A percentile compares a stretch with the other conserved stretches of the same genome.
Conservation (phyloP, 2,113 vertebrate species). For the Entelurus aequoreus region DNA sequence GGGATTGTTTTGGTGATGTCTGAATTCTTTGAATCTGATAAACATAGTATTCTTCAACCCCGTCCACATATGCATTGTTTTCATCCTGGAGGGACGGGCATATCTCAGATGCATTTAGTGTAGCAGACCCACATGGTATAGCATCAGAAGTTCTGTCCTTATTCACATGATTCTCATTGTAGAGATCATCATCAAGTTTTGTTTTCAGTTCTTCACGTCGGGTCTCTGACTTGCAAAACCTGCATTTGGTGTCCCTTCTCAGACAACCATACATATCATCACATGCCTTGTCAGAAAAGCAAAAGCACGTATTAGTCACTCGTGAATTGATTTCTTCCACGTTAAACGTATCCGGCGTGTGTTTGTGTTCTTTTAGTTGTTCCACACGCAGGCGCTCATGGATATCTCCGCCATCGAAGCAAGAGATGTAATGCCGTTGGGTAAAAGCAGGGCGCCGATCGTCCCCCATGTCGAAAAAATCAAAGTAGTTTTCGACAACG, state of each 20-base stretch:
- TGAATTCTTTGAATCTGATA: slow-evolving; percentile 44
- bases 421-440: slow-evolving; percentile 54
- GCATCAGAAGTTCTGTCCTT: slow-evolving; percentile 13
- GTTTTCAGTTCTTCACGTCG: slow-evolving; percentile 16
- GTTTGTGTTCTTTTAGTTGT: slow-evolving; percentile 18
- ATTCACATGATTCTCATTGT: slow-evolving; percentile 12
- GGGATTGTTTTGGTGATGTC: slow-evolving; percentile 18
- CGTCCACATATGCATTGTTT: slow-evolving; percentile 40
- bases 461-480: slow-evolving; percentile 57
- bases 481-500: slow-evolving; percentile 48
- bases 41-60: slow-evolving; percentile 55
- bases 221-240: slow-evolving; percentile 25
- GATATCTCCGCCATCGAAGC: slow-evolving; percentile 64
- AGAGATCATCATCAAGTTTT: neutral
- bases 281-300: slow-evolving; percentile 8
- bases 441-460: slow-evolving; percentile 14
- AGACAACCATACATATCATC: slow-evolving; percentile 20
- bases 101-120: slow-evolving; percentile 1
- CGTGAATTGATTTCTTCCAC: neutral
- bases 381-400: slow-evolving; percentile 41
- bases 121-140: slow-evolving; percentile 4
- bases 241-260: slow-evolving; percentile 7
- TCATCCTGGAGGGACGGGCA: neutral
- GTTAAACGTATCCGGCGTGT: slow-evolving; percentile 6
- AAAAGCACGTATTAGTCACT: neutral